Evolutionary conservation across 2,113 vertebrate genomes (phyloP), one percentile per base, ranked within the genome.

Genomic region (Origma solitaria): DNA sequence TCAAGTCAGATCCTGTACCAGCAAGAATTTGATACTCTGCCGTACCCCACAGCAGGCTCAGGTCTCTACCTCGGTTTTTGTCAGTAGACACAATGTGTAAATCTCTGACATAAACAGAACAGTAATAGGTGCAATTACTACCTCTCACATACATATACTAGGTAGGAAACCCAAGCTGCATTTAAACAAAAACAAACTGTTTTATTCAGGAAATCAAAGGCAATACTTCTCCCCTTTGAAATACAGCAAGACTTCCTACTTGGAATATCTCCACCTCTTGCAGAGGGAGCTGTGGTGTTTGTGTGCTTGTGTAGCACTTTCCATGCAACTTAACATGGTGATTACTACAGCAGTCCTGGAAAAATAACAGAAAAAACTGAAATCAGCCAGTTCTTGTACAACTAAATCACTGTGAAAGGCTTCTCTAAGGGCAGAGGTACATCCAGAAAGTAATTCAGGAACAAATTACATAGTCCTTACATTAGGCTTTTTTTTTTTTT

Each of bases 1-100:
- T 76, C 89, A 95, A 95, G 82, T 91, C 64, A 91, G 64, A 73
- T 82, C 81, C 83, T 91, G 83, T 24, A 56, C 23, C 27, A 71
- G 54, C 42, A 90, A 80, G 85, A 94, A 92, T 50, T 66, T 92
- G 69, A 83, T 49, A 19, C 57, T 79, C 16, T 93, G 82, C 75
- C 76, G 64, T 84, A 78, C 40, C 58, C 72, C 58, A 61, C 56
- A 79, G 64, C 50, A 77, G 35, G 44, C 21, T 75, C 47, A 40
- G 42, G 20, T 49, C 70, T 65, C 40, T 56, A 6, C 25, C 9
- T 22, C 7, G 0, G 11, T 49, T 92, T 93, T 60, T 90, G 57
- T 84, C 50, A 84, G 50, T 58, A 93, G 37, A 65, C 21, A 61
- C 13, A 75, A 47, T 1, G 10, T 42, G 61, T 69, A 82, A 81